Evolutionary conservation across 2,888 invertebrate species (phyloP), one percentile per base, ranked within the genome.

Genomic region (Oscheius myriophilus): DNA sequence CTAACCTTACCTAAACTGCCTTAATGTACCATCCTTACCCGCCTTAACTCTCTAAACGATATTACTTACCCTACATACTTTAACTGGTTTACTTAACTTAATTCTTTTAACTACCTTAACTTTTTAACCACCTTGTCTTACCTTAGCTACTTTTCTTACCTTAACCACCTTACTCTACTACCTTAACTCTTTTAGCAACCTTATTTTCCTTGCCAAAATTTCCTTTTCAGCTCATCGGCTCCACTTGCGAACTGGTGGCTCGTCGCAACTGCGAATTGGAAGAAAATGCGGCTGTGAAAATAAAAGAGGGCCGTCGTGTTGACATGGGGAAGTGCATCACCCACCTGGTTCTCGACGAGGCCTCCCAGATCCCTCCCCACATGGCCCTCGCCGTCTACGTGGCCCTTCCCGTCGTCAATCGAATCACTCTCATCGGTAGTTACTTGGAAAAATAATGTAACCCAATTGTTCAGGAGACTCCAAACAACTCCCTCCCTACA

Each of bases 401-500:
- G 4, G 2, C 25, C 16, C 18, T 53, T 14, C 53, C 26, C 2
- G 26, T 18, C 3, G 14, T 21, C 14, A 16, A 4, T 3, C 4
- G 21, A 25, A 53, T 53, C 33, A 53, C 53, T 25, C 25, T 53
- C 16, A 25, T 53, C 33, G 53, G 53, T 53, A 25, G 21, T 16
- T 26, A 4, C 14, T 49, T 9, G 6, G 11, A 49, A 18, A 49
- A 3, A 6, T 18, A 3, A 49, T n/a, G 18, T 18, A 18, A 49
- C n/a, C 21, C 49, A n/a, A 49, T 49, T 18, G 4, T 53, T 26
- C 26, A 53, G 53, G 53, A 16, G 53, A 53, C 53, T 9, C n/a
- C 33, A 23, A 14, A 7, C 53, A 53, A 21, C 26, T 53, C 3
- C 14, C 14, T 6, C 53, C 53, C 3, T 53, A 26, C 21, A 9